Evolutionary conservation across 2,113 vertebrate species (phyloP).

Genomic region (Gymnogyps californianus): DNA sequence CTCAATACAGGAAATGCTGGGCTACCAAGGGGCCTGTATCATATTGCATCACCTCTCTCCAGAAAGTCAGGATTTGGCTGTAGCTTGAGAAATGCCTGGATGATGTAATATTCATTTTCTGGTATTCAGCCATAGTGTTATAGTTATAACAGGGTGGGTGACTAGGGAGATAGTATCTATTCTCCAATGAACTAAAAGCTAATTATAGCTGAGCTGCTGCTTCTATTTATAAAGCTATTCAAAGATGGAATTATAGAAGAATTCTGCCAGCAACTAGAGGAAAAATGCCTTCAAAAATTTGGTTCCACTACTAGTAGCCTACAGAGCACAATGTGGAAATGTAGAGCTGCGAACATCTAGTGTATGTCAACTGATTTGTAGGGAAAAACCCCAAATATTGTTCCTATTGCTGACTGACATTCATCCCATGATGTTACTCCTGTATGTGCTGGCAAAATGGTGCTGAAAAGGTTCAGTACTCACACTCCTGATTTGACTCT

Average conservation of each 20-base stretch:
- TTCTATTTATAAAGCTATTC: constrained; percentile 21
- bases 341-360: background rate
- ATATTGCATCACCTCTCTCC: background rate
- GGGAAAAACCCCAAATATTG: rapidly evolving
- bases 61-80: background rate
- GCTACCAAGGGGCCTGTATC: background rate
- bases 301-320: background rate
- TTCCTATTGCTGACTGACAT: background rate
- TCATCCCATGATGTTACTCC: background rate
- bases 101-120: background rate
- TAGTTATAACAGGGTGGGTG: background rate
- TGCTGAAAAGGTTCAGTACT: constrained; percentile 21
- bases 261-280: background rate
- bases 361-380: background rate
- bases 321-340: background rate
- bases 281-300: background rate
- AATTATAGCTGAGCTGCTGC: background rate
- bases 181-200: background rate
- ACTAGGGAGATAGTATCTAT: background rate
- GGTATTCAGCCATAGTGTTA: background rate
- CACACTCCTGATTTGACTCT: constrained; percentile 82
- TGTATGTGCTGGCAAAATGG: background rate
- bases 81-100: background rate
- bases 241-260: background rate
- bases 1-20: background rate